These are phyloP conservation scores for Choloepus didactylus DNA, from an alignment of 2,797 vertebrate species.

Conservation along the genomic window DNA sequence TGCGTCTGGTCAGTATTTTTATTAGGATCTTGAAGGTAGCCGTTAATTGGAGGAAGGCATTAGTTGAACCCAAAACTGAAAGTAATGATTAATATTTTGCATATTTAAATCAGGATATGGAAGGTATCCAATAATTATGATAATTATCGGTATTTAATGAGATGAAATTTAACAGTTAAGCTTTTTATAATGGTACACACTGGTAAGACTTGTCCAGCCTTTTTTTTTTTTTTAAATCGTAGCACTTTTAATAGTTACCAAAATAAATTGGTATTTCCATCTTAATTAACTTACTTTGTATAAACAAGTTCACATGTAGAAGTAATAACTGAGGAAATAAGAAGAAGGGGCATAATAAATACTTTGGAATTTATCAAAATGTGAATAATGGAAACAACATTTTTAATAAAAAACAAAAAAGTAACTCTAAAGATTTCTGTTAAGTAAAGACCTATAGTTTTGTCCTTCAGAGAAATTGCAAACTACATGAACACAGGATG, in stretches of 20 bases:
- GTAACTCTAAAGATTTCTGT: background rate
- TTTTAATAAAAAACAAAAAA: slow-evolving; percentile 5
- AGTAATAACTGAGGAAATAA: slow-evolving; percentile 24
- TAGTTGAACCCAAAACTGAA: background rate
- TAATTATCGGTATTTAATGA: slow-evolving; percentile 53
- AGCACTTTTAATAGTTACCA: slow-evolving; percentile 40
- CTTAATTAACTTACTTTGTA: slow-evolving; percentile 60
- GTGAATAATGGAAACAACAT: background rate
- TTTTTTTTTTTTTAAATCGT: slow-evolving; percentile 19
- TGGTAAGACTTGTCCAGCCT: background rate
- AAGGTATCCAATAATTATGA: background rate
- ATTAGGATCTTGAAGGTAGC: slow-evolving; percentile 19
- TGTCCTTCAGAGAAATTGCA: slow-evolving; percentile 32
- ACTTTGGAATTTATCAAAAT: slow-evolving; percentile 67
- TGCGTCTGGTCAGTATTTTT: background rate
- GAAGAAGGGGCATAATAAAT: background rate
- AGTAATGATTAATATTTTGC: slow-evolving; percentile 38
- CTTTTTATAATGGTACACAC: slow-evolving; percentile 4
- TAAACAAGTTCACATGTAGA: slow-evolving; percentile 42
- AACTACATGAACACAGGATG: background rate
- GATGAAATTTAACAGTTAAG: slow-evolving; percentile 38
- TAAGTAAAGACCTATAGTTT: background rate
- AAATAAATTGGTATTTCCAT: slow-evolving; percentile 61
- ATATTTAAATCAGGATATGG: slow-evolving; percentile 33
- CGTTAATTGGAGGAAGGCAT: background rate